Evolutionary conservation across 2,888 invertebrate species (phyloP), one percentile per base, ranked within the genome.

Genomic region (Sinohyriopsis cumingii): DNA sequence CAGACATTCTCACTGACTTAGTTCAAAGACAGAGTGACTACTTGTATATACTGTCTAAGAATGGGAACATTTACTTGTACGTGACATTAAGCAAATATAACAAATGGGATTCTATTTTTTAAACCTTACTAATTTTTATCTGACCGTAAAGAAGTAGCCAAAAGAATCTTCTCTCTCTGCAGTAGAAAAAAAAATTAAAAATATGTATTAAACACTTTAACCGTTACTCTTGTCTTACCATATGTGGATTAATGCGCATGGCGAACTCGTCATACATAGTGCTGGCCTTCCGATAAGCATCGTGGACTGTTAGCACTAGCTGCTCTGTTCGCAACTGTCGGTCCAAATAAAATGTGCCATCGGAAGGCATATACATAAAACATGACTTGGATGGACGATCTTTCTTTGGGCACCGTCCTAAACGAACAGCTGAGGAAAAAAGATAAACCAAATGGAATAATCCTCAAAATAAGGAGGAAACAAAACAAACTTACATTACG

Each of bases 341-440:
- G 70, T 87, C 86, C 45, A 86, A 73, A 63, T 87, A 85, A 24
- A 85, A 77, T 2, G 77, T 78, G 9, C 84, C 85, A 65, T 84
- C 83, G 68, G 84, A 79, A 6, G 86, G 87, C 72, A 87, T 74
- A 64, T 82, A 82, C 71, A 87, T 82, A 76, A 87, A 86, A 69
- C 83, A 83, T 45, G 79, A 79, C 72, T 81, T 82, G 20, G 82
- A 73, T 2, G 87, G 87, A 15, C 85, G 81, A 70, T 85, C 85
- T 71, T 86, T 86, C 75, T 87, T 87, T 1, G 87, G 87, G 73
- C 87, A 86, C 9, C 87, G 71, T 2, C 87, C 87, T 25, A 87
- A 74, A 25, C 87, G 74, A 0, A 87, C 87, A 61, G 86, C 87
- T 87, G 79, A 7, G 72, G 71, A 7, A 22, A 19, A 63, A 53